Conservation (phyloP, 1,140 invertebrate genomes). For the Pogonomyrmex californicus region DNA sequence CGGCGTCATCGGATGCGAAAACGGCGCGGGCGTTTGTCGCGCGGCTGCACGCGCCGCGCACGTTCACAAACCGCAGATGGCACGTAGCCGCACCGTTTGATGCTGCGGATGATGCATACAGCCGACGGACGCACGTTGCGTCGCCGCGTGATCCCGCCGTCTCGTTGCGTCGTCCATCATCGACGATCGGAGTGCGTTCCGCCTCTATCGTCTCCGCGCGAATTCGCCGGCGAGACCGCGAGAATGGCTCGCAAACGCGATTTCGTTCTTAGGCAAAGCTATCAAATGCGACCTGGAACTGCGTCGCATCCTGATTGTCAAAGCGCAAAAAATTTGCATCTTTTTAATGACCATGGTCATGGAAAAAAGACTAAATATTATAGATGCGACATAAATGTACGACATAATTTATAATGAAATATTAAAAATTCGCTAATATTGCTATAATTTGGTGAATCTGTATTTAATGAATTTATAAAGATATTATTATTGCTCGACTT, state of each 20-base stretch:
- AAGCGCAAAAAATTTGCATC: neutral
- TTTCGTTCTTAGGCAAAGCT: neutral
- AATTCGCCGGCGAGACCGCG: constrained; percentile 6
- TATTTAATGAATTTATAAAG: neutral
- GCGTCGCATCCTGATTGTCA: neutral
- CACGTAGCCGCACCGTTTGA: constrained; percentile 44
- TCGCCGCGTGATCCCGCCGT: constrained; percentile 41
- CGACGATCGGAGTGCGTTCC: constrained; percentile 34
- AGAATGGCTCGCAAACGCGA: constrained; percentile 8
- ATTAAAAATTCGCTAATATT: neutral
- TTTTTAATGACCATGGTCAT: neutral
- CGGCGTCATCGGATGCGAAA: constrained; percentile 47
- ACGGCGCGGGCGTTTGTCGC: constrained; percentile 22
- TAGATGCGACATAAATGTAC: neutral
- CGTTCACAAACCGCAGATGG: constrained; percentile 35
- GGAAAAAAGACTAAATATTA: neutral
- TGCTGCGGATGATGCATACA: constrained; percentile 20
- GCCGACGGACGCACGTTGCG: constrained; percentile 26
- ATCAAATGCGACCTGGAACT: neutral
- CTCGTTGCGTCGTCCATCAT: constrained; percentile 60
- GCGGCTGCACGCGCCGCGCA: constrained; percentile 21
- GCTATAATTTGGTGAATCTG: no score
- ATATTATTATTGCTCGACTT: neutral
- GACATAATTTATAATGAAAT: neutral
- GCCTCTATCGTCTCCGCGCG: constrained; percentile 54